phyloP scores from a whole-genome alignment of 2,113 vertebrate genomes.

The Epinephelus fuscoguttatus region DNA sequence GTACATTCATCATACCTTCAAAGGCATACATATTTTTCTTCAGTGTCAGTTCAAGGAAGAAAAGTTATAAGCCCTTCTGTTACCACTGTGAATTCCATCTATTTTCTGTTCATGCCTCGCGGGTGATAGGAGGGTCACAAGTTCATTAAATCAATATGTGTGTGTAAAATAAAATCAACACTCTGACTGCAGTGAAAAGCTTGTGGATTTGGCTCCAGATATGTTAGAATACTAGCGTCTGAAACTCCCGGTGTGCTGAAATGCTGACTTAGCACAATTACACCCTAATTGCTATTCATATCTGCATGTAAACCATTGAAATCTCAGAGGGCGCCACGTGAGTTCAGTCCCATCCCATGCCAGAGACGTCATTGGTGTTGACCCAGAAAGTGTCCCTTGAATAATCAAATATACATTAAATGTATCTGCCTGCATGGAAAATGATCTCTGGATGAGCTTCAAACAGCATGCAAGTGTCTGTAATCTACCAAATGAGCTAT shows the following conservation, averaged over 20 bases:
- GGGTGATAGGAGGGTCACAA: background rate
- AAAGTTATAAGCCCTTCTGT: too few species aligned
- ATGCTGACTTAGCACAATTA: conserved; percentile 19
- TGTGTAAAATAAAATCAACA: conserved; percentile 13
- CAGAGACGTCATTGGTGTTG: conserved; percentile 44
- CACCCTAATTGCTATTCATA: conserved; percentile 15
- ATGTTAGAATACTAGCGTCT: background rate
- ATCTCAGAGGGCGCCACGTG: conserved; percentile 21
- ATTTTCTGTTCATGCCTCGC: background rate
- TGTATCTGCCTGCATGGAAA: conserved; percentile 40
- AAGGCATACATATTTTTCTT: background rate
- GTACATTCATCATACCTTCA: background rate
- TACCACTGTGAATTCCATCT: background rate
- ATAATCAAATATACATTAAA: conserved; percentile 76
- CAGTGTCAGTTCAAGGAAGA: background rate
- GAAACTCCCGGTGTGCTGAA: conserved; percentile 5
- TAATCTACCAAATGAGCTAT: conserved; percentile 56
- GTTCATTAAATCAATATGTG: conserved; percentile 4
- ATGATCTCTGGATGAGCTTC: conserved; percentile 60
- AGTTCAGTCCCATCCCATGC: conserved; percentile 26
- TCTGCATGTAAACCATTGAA: conserved; percentile 34
- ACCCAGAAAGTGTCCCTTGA: conserved; percentile 67
- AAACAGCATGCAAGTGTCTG: conserved; percentile 64
- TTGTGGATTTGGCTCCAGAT: background rate
- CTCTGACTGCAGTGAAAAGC: background rate